Conservation (phyloP, 2,797 vertebrate genomes). For the Triplophysa yarkandensis region DNA sequence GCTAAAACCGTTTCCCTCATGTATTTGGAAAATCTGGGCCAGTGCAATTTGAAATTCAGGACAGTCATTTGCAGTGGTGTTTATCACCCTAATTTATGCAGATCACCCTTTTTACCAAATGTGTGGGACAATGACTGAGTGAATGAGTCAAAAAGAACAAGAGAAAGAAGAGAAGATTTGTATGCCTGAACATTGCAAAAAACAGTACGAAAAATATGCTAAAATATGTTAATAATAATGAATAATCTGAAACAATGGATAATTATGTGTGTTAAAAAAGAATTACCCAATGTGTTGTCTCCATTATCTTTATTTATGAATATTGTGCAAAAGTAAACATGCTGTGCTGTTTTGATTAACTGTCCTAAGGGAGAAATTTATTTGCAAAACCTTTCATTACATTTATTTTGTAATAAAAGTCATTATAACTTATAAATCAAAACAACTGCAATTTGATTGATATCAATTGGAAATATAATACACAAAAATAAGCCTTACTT, state of each 20-base stretch:
- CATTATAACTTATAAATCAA: too few relatives aligned
- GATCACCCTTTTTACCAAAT: not conserved
- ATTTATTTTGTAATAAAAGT: too few relatives aligned
- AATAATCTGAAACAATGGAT: not conserved
- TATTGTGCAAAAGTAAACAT: not conserved
- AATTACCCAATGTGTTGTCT: not conserved
- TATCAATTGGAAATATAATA: too few relatives aligned
- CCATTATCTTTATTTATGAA: not conserved
- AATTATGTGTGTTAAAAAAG: not conserved
- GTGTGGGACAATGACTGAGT: not conserved
- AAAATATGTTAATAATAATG: not conserved
- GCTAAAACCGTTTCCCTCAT: not conserved
- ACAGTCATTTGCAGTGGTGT: not conserved
- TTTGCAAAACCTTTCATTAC: too few relatives aligned
- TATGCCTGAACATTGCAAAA: not conserved
- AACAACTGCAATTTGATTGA: too few relatives aligned
- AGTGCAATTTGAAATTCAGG: not conserved
- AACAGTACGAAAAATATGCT: not conserved
- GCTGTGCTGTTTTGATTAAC: too few relatives aligned
- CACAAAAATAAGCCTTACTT: too few relatives aligned
- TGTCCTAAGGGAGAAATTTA: too few relatives aligned
- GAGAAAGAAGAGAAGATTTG: not conserved
- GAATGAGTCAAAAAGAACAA: not conserved
- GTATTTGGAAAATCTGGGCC: slow-evolving; percentile 1
- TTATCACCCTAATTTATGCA: not conserved